Conservation (phyloP, 1,140 invertebrate species). For the Zaprionus taronus region DNA sequence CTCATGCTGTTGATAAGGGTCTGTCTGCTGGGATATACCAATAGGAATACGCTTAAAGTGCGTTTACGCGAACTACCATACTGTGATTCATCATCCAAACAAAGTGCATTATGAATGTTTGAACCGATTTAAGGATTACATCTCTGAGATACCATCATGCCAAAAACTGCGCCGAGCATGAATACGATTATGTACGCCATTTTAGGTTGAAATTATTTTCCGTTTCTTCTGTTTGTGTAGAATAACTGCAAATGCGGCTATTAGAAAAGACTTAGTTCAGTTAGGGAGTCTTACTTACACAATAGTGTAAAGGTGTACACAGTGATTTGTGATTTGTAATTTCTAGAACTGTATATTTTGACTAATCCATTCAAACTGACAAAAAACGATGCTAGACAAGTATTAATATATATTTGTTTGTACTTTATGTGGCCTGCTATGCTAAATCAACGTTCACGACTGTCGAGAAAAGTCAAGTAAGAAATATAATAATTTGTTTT, state of each 20-base stretch:
- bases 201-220: neutral
- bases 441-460: too few relatives aligned
- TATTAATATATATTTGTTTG: too few relatives aligned
- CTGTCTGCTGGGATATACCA: neutral
- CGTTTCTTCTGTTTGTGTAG: neutral
- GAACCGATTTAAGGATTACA: constrained; percentile 31
- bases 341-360: too few relatives aligned
- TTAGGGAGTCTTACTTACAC: too few relatives aligned
- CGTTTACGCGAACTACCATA: neutral
- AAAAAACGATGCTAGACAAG: too few relatives aligned
- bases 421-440: too few relatives aligned
- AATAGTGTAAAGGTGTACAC: too few relatives aligned
- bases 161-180: constrained; percentile 54
- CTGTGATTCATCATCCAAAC: neutral
- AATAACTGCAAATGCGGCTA: neutral
- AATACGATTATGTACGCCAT: constrained; percentile 53
- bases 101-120: neutral
- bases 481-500: too few relatives aligned
- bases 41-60: neutral
- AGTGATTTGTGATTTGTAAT: too few relatives aligned
- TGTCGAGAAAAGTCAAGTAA: too few relatives aligned
- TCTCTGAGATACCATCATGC: constrained; percentile 47
- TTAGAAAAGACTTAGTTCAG: neutral
- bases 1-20: neutral
- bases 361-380: too few relatives aligned